Evolutionary conservation across 2,113 vertebrate species (phyloP).

Genomic region (Thalassarche chlororhynchos): DNA sequence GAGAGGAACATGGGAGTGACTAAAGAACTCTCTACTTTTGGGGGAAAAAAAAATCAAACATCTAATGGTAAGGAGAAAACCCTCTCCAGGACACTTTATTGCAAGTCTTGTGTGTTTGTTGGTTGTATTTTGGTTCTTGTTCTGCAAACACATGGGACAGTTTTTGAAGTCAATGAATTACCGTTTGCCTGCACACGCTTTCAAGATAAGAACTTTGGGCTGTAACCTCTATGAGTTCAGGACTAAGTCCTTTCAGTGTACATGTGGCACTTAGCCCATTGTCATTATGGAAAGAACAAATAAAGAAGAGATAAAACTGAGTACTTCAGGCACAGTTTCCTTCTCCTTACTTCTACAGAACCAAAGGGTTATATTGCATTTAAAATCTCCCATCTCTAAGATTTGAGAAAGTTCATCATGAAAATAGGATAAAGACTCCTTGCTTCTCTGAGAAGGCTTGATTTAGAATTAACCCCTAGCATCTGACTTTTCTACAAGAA

Average conservation of each 20-base stretch:
- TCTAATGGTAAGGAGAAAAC: background rate
- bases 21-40: background rate
- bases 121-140: background rate
- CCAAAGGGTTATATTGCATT: background rate
- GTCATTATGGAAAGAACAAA: background rate
- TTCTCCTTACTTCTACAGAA: background rate
- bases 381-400: background rate
- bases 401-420: background rate
- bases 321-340: background rate
- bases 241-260: background rate
- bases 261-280: background rate
- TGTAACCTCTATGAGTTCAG: background rate
- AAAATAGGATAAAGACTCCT: background rate
- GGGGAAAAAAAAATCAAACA: background rate
- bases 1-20: background rate
- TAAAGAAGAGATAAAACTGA: background rate
- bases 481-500: background rate
- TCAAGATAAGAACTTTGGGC: background rate
- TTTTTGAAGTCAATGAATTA: background rate
- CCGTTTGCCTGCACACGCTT: background rate
- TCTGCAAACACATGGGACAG: background rate
- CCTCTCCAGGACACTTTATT: background rate
- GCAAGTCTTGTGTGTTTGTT: background rate
- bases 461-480: background rate
- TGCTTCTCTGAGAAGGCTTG: background rate